Base-by-base conservation (phyloP, 2,888 invertebrate species). In the Cryptophagus acutangulus region DNA sequence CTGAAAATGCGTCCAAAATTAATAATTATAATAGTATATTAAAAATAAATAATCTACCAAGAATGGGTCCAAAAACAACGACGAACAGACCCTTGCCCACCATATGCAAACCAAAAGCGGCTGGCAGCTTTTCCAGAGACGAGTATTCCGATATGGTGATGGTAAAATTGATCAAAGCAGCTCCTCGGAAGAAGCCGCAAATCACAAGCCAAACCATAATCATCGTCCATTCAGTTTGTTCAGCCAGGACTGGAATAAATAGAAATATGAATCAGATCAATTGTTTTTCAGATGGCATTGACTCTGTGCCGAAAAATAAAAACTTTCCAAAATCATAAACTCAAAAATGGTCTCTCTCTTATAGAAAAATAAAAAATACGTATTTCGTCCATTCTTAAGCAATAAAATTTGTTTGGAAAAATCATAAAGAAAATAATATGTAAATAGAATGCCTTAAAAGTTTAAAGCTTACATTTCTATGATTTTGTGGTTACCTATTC, bases 111-210 rank as follows among this genome's bases (percentile, higher is more conserved):
- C 85, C 86, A 60, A 84, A 84, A 8, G 86, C 85, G 3, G 83
- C 83, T 0, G 85, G 86, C 46, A 86, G 64, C 58, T 83, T 83
- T 59, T 85, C 83, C 50, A 74, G 62, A 1, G 83, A 68, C n/a
- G 71, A 81, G 51, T 82, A 82, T 66, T 86, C 85, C 0, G 85
- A 84, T 52, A 86, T 82, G n/a, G 83, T 83, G 4, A 86, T 75
- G 18, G 84, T 84, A 61, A 85, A 81, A 68, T 86, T 86, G 53
- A 84, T 84, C 31, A 87, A 72, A 10, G 85, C 83, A 59, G 84
- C 81, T 41, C 87, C 87, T 41, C 87, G 74, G 66, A 85, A 78
- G 71, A 87, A 87, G 10, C 87, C 87, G 62, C 83, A 83, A 39
- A 87, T 78, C 0, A 84, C 79, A 44, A 86, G 68, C 78, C 83